Evolutionary conservation across 2,888 invertebrate genomes (phyloP), one percentile per base, ranked within the genome.

Genomic region (Stegana nigrithorax): DNA sequence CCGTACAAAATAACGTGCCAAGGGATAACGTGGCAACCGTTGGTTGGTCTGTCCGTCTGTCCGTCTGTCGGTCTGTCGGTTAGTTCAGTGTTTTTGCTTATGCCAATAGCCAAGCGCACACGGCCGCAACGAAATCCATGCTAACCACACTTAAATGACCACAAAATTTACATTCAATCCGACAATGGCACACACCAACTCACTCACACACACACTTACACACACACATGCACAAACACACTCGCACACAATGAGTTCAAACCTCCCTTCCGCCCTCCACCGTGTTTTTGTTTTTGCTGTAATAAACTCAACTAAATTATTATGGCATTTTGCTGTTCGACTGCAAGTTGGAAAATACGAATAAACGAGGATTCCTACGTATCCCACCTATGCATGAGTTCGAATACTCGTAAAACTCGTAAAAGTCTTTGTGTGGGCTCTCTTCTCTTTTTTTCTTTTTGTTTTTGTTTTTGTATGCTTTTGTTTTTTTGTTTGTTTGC

Each of bases 361-460:
- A 6, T 42, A 21, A 45, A 45, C 10, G 21, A 19, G 19, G 44
- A 4, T 19, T 10, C 36, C 36, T 36, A 36, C 10, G 19, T 1
- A n/a, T 32, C 10, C 8, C 32, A 32, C 32, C 8, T 23, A 21
- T 23, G 21, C 23, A 45, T 23, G 57, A 63, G 63, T 55, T 51
- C 55, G 62, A 66, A 71, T 77, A 68, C 65, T n/a, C n/a, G n/a
- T n/a, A n/a, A n/a, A n/a, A n/a, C n/a, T n/a, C n/a, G n/a, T n/a
- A n/a, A n/a, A n/a, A n/a, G n/a, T n/a, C n/a, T n/a, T n/a, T n/a
- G n/a, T n/a, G n/a, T n/a, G n/a, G 64, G 75, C 60, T 8, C 77
- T 73, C 66, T 74, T 74, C 77, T 73, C 75, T 71, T 68, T 78
- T 75, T 64, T 72, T 63, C 58, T 60, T 53, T 29, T 21, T 58